Evolutionary conservation across 2,113 vertebrate species (phyloP), one percentile per base, ranked within the genome.

Genomic region (Macquaria ambigua): DNA sequence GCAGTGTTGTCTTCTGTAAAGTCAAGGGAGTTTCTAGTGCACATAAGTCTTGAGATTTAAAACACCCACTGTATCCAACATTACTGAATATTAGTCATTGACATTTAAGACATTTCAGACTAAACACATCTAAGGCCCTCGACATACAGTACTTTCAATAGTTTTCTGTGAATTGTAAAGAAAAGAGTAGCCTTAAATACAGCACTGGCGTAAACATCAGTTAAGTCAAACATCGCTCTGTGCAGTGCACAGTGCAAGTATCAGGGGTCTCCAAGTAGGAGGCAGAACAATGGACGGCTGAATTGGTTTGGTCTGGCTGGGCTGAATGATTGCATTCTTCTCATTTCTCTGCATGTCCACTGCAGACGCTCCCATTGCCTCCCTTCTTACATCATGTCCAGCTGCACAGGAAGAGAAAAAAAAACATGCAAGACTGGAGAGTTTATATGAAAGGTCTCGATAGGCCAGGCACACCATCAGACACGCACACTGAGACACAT

Each of bases 371-470:
- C 87, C 79, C 85, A 55, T 25, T 46, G 70, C 79, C 67, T 88
- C 76, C 63, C 69, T 66, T 23, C 46, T 96, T 95, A 99, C 91
- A 99, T 98, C 97, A 98, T 96, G 94, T 98, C 98, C 94, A 99
- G 95, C 98, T 99, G 95, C 76, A 96, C 93, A 95, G 0, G 91
- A 91, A 94, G 94, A 91, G 62, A 12, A 16, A 52, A 53, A 16
- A 74, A 16, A 8, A 39, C 4, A 50, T 25, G 1, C 11, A 53
- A 85, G 25, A 76, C 12, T 52, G 1, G 77, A 59, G 61, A 55
- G 58, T 83, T 89, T 82, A 28, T 74, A 72, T 78, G 28, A 63
- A 28, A 87, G 18, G 41, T 78, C 68, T 55, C 55, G 50, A 52
- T 5, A 55, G 73, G 31, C 52, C 9, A 11, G 7, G 28, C 37